Evolutionary conservation across 2,113 vertebrate species (phyloP).

Genomic region (Hirundichthys speculiger): DNA sequence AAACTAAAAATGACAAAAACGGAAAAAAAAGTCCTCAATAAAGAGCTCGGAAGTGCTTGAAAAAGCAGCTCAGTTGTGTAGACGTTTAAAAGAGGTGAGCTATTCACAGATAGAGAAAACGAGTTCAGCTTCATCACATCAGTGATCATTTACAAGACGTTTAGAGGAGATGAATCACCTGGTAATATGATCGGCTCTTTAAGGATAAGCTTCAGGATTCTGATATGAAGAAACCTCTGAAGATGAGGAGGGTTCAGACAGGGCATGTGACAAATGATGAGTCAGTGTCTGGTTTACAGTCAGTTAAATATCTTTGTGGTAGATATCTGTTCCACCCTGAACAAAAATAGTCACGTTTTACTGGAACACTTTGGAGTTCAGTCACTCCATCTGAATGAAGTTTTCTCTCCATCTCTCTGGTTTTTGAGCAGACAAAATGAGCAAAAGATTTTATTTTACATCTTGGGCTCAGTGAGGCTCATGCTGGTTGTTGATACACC

Average conservation of each 20-base stretch:
- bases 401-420: not conserved
- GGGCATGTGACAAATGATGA: constrained; percentile 52
- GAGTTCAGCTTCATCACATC: constrained; percentile 54
- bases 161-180: constrained; percentile 55
- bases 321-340: constrained; percentile 56
- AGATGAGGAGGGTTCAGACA: constrained; percentile 44
- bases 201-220: constrained; percentile 56
- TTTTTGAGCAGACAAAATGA: not conserved
- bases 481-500: no score
- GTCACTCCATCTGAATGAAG: constrained; percentile 50
- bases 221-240: constrained; percentile 60
- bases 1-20: no score
- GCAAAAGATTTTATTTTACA: not conserved
- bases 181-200: constrained; percentile 46
- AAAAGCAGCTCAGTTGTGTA: constrained; percentile 68
- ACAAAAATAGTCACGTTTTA: constrained; percentile 67
- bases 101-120: constrained; percentile 53
- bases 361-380: constrained; percentile 58
- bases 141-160: constrained; percentile 57
- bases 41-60: constrained; percentile 74
- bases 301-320: no score
- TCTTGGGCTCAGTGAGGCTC: not conserved
- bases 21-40: constrained; percentile 65
- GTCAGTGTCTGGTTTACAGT: constrained; percentile 52
- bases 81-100: constrained; percentile 68